Conservation (phyloP, 1,140 invertebrate species). For the Agrilus planipennis region DNA sequence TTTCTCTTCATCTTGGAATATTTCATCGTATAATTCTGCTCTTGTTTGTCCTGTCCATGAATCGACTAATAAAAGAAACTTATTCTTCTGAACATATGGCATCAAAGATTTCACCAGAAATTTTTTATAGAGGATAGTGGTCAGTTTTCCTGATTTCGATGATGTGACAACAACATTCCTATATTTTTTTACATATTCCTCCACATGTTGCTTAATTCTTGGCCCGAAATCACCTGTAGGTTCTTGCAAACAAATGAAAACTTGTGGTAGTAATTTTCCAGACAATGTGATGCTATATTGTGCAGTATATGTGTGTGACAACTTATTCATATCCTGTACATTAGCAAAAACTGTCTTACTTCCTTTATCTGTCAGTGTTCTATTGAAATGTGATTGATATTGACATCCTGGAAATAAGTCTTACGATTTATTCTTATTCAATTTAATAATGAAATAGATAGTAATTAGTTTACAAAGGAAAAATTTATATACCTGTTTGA, state of each 20-base stretch:
- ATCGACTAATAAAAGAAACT: conserved; percentile 18
- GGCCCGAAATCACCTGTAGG: conserved; percentile 12
- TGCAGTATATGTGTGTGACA: conserved; percentile 12
- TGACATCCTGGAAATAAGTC: conserved; percentile 7
- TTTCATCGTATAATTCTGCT: conserved; percentile 7
- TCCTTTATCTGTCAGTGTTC: conserved; percentile 13
- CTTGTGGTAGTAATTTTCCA: conserved; percentile 11
- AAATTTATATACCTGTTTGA: neutral
- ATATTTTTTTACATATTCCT: conserved; percentile 8
- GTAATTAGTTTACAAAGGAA: neutral
- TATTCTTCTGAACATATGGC: conserved; percentile 12
- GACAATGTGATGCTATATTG: conserved; percentile 12
- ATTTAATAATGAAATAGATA: neutral
- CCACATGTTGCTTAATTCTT: conserved; percentile 6
- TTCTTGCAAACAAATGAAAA: conserved; percentile 13
- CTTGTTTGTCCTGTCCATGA: conserved; percentile 17
- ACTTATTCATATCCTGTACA: conserved; percentile 9
- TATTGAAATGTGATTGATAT: conserved; percentile 12
- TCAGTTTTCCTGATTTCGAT: conserved; percentile 12
- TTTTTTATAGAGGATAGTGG: conserved; percentile 8
- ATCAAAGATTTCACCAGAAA: conserved; percentile 10
- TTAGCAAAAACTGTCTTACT: conserved; percentile 11
- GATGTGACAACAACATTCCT: conserved; percentile 9
- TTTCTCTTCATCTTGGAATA: conserved; percentile 7
- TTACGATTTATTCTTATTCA: too few relatives aligned